Conservation (phyloP, 2,113 vertebrate genomes). For the Eptesicus fuscus region DNA sequence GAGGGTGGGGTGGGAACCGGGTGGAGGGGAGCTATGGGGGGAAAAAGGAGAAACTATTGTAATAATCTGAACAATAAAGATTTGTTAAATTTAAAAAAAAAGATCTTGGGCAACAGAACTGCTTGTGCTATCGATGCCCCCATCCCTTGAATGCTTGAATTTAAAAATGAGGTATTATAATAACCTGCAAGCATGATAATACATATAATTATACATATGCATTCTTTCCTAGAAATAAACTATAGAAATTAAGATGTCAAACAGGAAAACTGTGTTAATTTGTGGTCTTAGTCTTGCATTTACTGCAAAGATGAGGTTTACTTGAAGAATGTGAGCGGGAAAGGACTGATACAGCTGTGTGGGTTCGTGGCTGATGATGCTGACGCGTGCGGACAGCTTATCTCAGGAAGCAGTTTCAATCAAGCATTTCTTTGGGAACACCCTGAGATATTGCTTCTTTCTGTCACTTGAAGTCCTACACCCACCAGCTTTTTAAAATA, state of each 20-base stretch:
- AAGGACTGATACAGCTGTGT: accelerated
- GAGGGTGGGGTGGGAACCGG: too few relatives aligned
- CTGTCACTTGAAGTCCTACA: background rate
- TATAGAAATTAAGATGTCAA: background rate
- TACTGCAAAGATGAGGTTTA: background rate
- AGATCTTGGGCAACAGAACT: background rate
- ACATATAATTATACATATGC: background rate
- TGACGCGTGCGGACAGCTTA: accelerated
- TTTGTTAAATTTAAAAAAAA: too few relatives aligned
- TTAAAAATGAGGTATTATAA: background rate
- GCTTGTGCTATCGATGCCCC: background rate
- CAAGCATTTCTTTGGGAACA: background rate
- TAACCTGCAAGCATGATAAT: background rate
- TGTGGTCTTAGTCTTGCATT: background rate
- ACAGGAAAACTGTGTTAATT: background rate
- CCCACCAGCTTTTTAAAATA: background rate
- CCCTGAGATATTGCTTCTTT: background rate
- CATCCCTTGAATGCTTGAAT: background rate
- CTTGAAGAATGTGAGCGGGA: accelerated
- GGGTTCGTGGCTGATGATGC: too few relatives aligned
- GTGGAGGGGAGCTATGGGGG: too few relatives aligned
- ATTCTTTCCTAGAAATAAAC: background rate
- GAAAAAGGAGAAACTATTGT: too few relatives aligned
- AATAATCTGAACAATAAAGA: too few relatives aligned
- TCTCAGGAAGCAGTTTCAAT: accelerated